These are phyloP conservation scores for Chloromyia formosa DNA, from an alignment of 2,888 invertebrate genomes.

Conservation along the genomic window DNA sequence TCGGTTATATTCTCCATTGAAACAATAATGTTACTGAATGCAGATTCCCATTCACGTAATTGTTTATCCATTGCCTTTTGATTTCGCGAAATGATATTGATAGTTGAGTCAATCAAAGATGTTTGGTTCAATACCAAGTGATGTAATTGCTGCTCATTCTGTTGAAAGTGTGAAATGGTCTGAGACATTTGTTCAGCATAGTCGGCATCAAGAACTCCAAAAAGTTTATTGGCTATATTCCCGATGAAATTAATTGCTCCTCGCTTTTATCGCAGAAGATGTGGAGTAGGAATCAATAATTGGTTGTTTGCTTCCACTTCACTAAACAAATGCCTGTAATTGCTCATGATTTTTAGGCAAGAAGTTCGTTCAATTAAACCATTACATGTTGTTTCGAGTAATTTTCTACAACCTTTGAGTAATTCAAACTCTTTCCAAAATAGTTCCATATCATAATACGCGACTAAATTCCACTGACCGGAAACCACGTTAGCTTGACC, in stretches of 20 bases:
- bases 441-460: background rate
- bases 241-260: background rate
- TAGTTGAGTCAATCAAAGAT: background rate
- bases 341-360: background rate
- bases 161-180: background rate
- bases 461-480: too few species aligned
- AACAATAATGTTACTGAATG: background rate
- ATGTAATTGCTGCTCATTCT: background rate
- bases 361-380: background rate
- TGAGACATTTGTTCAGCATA: background rate
- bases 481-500: background rate
- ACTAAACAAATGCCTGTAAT: background rate
- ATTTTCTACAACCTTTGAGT: background rate
- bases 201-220: background rate
- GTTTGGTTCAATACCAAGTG: background rate
- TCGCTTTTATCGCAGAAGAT: background rate
- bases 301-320: background rate
- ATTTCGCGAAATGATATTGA: background rate
- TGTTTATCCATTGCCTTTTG: background rate
- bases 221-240: slow-evolving; percentile 5
- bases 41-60: background rate
- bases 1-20: background rate
- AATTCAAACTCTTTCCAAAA: background rate
- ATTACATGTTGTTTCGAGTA: background rate
- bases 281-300: background rate